A percentile compares a stretch with the other conserved stretches of the same genome.
phyloP scores from a whole-genome alignment of 92 coral and sea anemone species.

The Palythoa grandiflora region DNA sequence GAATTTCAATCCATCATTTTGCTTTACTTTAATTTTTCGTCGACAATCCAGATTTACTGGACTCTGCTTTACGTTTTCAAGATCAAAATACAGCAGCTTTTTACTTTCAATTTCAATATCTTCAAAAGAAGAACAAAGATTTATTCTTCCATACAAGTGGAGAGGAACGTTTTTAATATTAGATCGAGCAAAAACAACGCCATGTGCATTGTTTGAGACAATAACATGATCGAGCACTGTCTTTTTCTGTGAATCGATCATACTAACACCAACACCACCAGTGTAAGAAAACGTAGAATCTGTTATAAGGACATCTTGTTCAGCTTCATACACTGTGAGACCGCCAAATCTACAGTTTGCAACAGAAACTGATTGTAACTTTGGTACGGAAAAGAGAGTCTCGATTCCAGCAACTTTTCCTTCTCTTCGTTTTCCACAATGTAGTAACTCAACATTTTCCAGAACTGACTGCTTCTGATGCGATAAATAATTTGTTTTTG shows the following conservation, averaged over 20 bases:
- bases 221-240: conserved; percentile 35
- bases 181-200: conserved; percentile 56
- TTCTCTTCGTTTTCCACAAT: conserved; percentile 65
- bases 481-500: conserved; percentile 14
- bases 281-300: conserved; percentile 15
- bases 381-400: conserved; percentile 45
- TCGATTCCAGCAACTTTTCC: conserved; percentile 63
- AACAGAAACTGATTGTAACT: conserved; percentile 36
- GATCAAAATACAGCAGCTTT: conserved; percentile 50
- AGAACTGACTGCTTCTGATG: conserved; percentile 49
- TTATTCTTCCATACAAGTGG: conserved; percentile 55
- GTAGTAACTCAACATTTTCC: conserved; percentile 54
- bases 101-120: conserved; percentile 18
- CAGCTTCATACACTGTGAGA: conserved; percentile 16
- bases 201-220: conserved; percentile 39
- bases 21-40: conserved; percentile 41
- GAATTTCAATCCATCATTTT: conserved; percentile 60
- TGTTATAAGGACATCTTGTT: conserved; percentile 8
- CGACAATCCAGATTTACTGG: conserved; percentile 34
- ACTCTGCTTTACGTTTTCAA: conserved; percentile 20
- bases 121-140: conserved; percentile 52
- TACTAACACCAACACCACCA: conserved; percentile 14
- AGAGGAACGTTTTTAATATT: conserved; percentile 44
- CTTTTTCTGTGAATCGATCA: conserved; percentile 34
- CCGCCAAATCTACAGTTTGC: conserved; percentile 67